Evolutionary conservation across 2,797 vertebrate genomes (phyloP).

Genomic region (Smutsia gigantea): DNA sequence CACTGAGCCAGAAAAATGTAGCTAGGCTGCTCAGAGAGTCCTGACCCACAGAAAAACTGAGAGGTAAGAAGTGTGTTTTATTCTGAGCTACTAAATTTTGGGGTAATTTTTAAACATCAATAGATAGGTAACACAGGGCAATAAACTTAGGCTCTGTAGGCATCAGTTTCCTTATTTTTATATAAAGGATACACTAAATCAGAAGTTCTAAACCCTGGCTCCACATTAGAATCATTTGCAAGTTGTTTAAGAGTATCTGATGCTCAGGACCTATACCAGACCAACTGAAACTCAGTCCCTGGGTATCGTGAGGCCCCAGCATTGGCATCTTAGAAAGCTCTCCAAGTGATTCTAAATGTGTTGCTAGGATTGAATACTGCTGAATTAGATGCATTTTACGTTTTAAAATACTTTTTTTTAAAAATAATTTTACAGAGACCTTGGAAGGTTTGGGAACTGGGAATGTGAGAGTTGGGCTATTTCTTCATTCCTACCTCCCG

Average conservation of each 20-base stretch:
- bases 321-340: background rate
- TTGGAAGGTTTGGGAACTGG: slow-evolving; percentile 72
- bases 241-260: background rate
- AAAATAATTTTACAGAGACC: slow-evolving; percentile 54
- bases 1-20: background rate
- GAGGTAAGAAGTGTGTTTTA: background rate
- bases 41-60: background rate
- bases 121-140: background rate
- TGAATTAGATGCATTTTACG: background rate
- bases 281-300: background rate
- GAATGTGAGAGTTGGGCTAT: slow-evolving; percentile 68
- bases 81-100: slow-evolving; percentile 30
- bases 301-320: background rate
- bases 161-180: slow-evolving; percentile 35
- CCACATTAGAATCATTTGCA: background rate
- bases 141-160: background rate
- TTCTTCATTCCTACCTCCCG: slow-evolving; percentile 53
- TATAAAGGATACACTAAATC: background rate
- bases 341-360: slow-evolving; percentile 28
- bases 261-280: background rate
- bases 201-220: background rate
- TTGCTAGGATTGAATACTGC: background rate
- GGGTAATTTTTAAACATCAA: background rate
- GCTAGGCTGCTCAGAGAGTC: background rate
- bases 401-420: slow-evolving; percentile 52